A percentile compares a stretch with the other conserved stretches of the same genome.
phyloP scores from a whole-genome alignment of 2,797 vertebrate genomes.

The Alfaro cultratus region DNA sequence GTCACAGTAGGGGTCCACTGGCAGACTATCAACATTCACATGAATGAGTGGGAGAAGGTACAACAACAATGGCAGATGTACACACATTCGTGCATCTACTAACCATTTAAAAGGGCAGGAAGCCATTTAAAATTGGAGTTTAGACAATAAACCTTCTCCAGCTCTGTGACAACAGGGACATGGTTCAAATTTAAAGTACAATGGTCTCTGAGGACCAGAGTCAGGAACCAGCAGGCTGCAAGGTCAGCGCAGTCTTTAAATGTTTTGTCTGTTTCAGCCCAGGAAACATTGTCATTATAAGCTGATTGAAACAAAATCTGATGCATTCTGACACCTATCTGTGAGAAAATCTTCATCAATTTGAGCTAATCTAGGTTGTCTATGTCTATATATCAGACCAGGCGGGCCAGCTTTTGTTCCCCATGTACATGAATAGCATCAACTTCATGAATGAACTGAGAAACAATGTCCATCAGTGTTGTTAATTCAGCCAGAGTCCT shows the following conservation, averaged over 20 bases:
- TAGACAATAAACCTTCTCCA: constrained; percentile 5
- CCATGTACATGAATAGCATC: not conserved
- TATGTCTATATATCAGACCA: not conserved
- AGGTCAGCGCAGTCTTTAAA: constrained; percentile 9
- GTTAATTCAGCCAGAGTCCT: too few species aligned
- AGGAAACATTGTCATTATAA: not conserved
- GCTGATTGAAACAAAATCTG: not conserved
- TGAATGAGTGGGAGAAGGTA: constrained; percentile 45
- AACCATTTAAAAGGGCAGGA: not conserved
- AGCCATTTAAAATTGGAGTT: not conserved
- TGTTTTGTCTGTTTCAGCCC: not conserved
- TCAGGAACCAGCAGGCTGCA: not conserved
- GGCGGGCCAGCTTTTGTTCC: not conserved
- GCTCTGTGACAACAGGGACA: constrained; percentile 9
- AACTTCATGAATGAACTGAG: too few species aligned
- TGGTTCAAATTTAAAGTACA: constrained; percentile 22
- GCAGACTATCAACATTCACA: constrained; percentile 47
- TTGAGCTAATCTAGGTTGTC: not conserved
- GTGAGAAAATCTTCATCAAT: not conserved
- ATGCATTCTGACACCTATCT: not conserved
- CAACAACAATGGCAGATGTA: constrained; percentile 52
- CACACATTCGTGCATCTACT: constrained; percentile 27
- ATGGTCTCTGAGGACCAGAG: not conserved
- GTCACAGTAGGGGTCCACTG: constrained; percentile 62
- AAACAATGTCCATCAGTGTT: too few species aligned